Evolutionary conservation across 2,797 vertebrate species (phyloP).

Genomic region (Antrozous pallidus): DNA sequence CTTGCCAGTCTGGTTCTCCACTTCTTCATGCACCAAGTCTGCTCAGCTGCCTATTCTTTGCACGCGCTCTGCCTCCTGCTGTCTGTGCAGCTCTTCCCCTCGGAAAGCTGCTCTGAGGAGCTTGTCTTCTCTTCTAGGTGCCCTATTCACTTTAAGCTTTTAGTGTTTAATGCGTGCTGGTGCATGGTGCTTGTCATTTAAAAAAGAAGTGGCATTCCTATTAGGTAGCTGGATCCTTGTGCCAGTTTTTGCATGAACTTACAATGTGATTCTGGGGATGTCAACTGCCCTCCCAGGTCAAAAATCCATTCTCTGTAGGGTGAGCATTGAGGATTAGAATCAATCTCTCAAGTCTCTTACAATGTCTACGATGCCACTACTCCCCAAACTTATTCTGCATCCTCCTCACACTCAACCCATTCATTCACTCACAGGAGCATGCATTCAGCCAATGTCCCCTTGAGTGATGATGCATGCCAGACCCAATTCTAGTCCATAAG

Average conservation of each 20-base stretch:
- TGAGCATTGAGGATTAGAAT: background rate
- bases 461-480: accelerated
- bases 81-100: background rate
- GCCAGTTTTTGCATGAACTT: background rate
- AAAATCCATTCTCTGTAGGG: background rate
- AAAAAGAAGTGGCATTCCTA: accelerated
- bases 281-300: accelerated
- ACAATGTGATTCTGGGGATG: accelerated
- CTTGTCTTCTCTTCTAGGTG: background rate
- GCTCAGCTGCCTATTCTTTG: too few species aligned
- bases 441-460: background rate
- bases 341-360: background rate
- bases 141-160: background rate
- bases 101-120: background rate
- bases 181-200: background rate
- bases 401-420: background rate
- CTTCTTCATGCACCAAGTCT: accelerated
- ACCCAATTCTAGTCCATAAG: background rate
- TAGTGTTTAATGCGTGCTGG: accelerated
- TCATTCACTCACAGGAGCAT: background rate
- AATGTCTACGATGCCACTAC: background rate
- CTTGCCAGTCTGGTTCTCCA: accelerated
- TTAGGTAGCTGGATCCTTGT: background rate
- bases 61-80: background rate
- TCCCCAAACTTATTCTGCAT: background rate